Base-by-base conservation (phyloP, 2,888 invertebrate genomes). In the Mythimna albipuncta region DNA sequence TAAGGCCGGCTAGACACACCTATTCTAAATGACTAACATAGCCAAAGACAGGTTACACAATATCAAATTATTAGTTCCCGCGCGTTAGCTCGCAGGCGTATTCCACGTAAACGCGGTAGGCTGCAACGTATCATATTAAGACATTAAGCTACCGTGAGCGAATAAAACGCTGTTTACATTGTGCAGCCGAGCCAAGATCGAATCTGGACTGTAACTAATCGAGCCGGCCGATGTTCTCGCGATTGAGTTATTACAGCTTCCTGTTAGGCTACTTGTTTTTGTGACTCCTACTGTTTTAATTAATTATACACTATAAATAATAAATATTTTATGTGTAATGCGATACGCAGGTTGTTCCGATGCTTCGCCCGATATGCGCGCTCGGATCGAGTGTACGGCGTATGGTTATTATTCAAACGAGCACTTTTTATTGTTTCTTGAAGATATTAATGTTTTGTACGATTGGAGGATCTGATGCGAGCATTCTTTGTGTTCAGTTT, bases 241-340 rank as follows among this genome's bases (percentile, higher is more conserved):
- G 94, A 96, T 96, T 96, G 96, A 96, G 96, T 96, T 96, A 96
- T 96, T 96, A 95, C 94, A 94, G 93, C 94, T 95, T 96, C 96
- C 96, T 95, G 95, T 94, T 93, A 75, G 76, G 95, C 95, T 95
- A 95, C 96, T 96, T 95, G 96, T 96, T 96, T 95, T 95, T 96
- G 93, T 95, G 87, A 92, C 93, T 93, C 92, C 94, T 90, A 93
- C 93, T 95, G 95, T 95, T 95, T 95, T 95, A 95, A 96, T 96
- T 96, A 96, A 96, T 96, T 96, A 96, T 90, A 85, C 88, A 89
- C 94, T 89, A 96, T 96, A 95, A 96, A 96, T 96, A 96, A 96
- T 94, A 95, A 92, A 95, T 96, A 95, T 95, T 96, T 95, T 95
- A 96, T 94, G 92, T 93, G 95, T 92, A 96, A 96, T 94, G 91